Conservation (phyloP, 1,140 invertebrate species). For the Atta cephalotes region DNA sequence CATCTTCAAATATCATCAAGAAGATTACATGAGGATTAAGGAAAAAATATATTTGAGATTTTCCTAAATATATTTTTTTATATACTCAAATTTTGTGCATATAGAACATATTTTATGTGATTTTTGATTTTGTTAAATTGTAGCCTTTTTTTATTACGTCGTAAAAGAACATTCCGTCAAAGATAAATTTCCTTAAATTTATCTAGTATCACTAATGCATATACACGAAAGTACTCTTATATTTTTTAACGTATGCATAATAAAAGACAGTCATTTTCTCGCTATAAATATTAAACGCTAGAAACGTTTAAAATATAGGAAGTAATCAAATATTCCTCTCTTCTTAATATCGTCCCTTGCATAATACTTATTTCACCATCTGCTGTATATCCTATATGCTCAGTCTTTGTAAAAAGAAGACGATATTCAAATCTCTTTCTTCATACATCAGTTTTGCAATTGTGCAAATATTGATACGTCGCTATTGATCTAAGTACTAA, state of each 20-base stretch:
- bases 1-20: too few relatives aligned
- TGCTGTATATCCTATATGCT: slow-evolving; percentile 18
- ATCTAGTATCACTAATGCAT: background rate
- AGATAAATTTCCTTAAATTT: background rate
- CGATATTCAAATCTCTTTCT: slow-evolving; percentile 38
- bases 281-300: background rate
- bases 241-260: background rate
- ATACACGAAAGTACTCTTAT: background rate
- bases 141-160: background rate
- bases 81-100: too few relatives aligned
- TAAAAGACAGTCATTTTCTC: background rate
- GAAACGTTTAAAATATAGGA: background rate
- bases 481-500: slow-evolving; percentile 41
- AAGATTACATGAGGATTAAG: too few relatives aligned
- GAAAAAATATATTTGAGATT: too few relatives aligned
- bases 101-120: background rate
- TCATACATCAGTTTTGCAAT: slow-evolving; percentile 30
- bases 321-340: slow-evolving; percentile 19
- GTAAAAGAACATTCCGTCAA: background rate
- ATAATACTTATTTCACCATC: slow-evolving; percentile 16
- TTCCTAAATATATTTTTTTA: too few relatives aligned
- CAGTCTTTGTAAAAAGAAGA: slow-evolving; percentile 4
- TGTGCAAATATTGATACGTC: slow-evolving; percentile 49
- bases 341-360: slow-evolving; percentile 28
- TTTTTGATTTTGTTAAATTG: background rate